Percentiles rank a stretch among this genome's conserved stretches.
These are phyloP conservation scores for Dasyornis broadbenti DNA, from an alignment of 2,113 vertebrate species.

Conservation along the genomic window DNA sequence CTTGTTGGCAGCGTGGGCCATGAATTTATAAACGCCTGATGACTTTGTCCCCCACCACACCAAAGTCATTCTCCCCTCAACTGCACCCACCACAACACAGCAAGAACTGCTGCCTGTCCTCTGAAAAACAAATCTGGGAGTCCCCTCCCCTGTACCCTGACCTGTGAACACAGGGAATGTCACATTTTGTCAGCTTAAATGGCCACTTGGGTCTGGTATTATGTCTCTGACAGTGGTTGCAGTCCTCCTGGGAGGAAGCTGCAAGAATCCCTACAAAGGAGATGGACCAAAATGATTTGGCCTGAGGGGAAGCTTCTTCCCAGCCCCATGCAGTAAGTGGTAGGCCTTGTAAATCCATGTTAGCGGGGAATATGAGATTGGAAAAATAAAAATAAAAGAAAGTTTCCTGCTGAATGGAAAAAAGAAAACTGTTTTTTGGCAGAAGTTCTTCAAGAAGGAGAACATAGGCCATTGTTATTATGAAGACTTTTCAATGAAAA, in stretches of 20 bases:
- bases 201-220: neutral
- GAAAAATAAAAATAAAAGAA: conserved; percentile 58
- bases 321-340: conserved; percentile 34
- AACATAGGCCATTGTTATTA: conserved; percentile 66
- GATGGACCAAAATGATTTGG: conserved; percentile 6
- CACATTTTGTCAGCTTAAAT: neutral
- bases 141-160: neutral
- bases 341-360: conserved; percentile 53
- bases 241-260: conserved; percentile 16
- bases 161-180: neutral
- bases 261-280: conserved; percentile 3
- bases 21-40: neutral
- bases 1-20: neutral
- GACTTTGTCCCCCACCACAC: neutral
- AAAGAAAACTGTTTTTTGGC: conserved; percentile 61
- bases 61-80: neutral
- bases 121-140: neutral
- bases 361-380: conserved; percentile 35
- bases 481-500: conserved; percentile 60
- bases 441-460: conserved; percentile 58
- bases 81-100: neutral
- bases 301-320: conserved; percentile 26
- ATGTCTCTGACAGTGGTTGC: neutral
- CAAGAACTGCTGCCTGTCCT: neutral
- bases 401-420: conserved; percentile 60